Conservation (phyloP, 2,113 vertebrate species). For the Oncorhynchus gorbuscha region DNA sequence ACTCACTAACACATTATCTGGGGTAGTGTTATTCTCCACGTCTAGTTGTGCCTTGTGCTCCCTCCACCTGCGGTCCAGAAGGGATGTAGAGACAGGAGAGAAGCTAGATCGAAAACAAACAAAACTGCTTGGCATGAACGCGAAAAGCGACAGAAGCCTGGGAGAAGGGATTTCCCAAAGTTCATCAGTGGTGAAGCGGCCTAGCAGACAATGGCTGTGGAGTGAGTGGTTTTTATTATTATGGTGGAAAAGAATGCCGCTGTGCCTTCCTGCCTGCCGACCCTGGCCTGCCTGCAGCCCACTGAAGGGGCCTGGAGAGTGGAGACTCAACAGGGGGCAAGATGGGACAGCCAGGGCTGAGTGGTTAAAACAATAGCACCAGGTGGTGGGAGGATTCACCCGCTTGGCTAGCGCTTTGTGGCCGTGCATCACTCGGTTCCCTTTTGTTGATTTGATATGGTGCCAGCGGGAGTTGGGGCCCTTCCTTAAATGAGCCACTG, state of each 20-base stretch:
- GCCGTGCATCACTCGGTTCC: neutral
- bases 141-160: too few relatives aligned
- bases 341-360: neutral
- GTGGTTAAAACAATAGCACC: neutral
- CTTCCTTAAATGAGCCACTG: conserved; percentile 1
- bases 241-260: neutral
- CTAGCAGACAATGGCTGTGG: neutral
- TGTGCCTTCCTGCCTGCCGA: neutral
- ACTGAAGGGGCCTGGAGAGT: neutral
- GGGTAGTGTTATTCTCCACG: too few relatives aligned
- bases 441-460: neutral
- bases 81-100: too few relatives aligned
- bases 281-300: neutral
- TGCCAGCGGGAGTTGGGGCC: neutral
- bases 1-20: too few relatives aligned
- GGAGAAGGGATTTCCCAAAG: neutral
- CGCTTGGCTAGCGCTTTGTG: neutral
- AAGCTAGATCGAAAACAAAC: too few relatives aligned
- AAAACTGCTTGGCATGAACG: too few relatives aligned
- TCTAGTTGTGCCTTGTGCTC: too few relatives aligned
- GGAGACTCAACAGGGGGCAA: neutral
- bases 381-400: neutral
- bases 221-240: neutral
- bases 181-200: neutral
- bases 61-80: too few relatives aligned